These are phyloP conservation scores for Lordiphosa mommai DNA, from an alignment of 1,140 invertebrate genomes.

Conservation along the genomic window DNA sequence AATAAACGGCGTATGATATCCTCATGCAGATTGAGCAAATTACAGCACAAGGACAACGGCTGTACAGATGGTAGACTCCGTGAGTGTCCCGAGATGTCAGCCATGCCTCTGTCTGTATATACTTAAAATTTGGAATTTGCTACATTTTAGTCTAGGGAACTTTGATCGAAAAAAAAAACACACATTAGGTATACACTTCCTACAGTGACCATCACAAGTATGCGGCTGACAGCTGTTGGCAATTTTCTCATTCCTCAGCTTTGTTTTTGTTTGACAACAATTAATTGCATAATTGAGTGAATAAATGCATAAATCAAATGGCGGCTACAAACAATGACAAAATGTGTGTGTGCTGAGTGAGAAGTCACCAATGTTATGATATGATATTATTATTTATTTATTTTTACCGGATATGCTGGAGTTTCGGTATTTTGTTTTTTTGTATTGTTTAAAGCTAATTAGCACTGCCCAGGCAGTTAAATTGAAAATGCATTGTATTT, in stretches of 20 bases:
- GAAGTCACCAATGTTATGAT: conserved; percentile 23
- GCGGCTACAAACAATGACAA: conserved; percentile 17
- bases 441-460: no score
- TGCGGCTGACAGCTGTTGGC: conserved; percentile 44
- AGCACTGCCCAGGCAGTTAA: no score
- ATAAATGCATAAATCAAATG: conserved; percentile 65
- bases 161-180: no score
- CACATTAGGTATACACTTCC: conserved; percentile 34
- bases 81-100: background rate
- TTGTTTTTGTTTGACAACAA: conserved; percentile 62
- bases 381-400: conserved; percentile 31
- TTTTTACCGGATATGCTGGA: conserved; percentile 53
- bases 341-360: conserved; percentile 14
- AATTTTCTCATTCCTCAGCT: conserved; percentile 62
- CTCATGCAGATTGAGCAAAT: conserved; percentile 34
- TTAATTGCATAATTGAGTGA: conserved; percentile 69
- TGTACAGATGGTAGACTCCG: no score
- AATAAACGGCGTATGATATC: conserved; percentile 37
- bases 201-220: conserved; percentile 41
- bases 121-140: conserved; percentile 1
- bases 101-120: conserved; percentile 6
- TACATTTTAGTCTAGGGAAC: conserved; percentile 5
- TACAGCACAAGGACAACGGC: background rate
- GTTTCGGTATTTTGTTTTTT: no score
- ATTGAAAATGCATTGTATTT: no score